These are phyloP conservation scores for Harpagoxenus sublaevis DNA, from an alignment of 2,888 invertebrate species.

Conservation along the genomic window DNA sequence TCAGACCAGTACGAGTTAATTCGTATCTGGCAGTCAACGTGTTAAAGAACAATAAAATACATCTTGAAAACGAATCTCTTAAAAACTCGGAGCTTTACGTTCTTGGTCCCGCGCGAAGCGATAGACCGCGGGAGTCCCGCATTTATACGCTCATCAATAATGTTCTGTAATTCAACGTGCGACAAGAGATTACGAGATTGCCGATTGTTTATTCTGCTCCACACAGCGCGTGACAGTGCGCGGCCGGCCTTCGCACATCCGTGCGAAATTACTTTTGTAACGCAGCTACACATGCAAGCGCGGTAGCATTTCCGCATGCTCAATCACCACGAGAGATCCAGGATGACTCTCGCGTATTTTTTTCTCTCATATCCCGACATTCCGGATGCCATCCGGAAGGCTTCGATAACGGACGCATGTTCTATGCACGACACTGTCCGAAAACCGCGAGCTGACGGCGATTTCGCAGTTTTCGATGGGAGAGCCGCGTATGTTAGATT, in stretches of 20 bases:
- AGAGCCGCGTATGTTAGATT: conserved; percentile 4
- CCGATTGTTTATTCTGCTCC: conserved; percentile 33
- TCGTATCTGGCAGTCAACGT: too few species aligned
- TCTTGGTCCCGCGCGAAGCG: background rate
- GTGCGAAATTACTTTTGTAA: conserved; percentile 38
- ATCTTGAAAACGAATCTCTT: background rate
- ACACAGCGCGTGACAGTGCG: background rate
- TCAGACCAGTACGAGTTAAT: too few species aligned
- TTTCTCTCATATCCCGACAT: conserved; percentile 9
- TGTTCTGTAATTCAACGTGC: conserved; percentile 14
- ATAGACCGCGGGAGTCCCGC: background rate
- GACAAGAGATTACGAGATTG: conserved; percentile 31
- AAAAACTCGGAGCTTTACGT: background rate
- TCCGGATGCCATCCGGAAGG: background rate
- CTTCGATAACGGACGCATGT: conserved; percentile 30
- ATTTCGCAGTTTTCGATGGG: conserved; percentile 13
- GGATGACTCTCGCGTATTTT: conserved; percentile 20
- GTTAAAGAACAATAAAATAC: background rate
- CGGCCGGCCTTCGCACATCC: background rate
- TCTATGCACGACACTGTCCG: conserved; percentile 17
- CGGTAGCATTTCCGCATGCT: background rate
- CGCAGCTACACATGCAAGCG: background rate
- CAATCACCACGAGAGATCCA: background rate
- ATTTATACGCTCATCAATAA: conserved; percentile 31
- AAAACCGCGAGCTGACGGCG: conserved; percentile 5